Percentiles rank a stretch among this genome's conserved stretches.
Evolutionary conservation across 2,113 vertebrate genomes (phyloP).

Genomic region (Tangachromis dhanisi): DNA sequence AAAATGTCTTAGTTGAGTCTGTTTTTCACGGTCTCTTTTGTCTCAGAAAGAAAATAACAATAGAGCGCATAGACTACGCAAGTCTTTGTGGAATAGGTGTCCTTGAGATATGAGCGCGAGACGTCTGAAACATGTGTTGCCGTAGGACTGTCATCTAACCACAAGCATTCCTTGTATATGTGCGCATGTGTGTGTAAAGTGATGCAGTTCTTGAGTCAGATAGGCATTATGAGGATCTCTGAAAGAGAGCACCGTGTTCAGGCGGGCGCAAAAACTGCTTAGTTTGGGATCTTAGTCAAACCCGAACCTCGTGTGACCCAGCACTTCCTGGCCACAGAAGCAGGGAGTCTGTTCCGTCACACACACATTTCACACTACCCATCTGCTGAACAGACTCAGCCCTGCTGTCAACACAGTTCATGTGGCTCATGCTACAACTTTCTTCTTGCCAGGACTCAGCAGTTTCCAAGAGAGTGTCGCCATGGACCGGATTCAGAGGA

Average conservation of each 20-base stretch:
- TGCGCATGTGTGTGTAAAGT: neutral
- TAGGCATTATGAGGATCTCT: neutral
- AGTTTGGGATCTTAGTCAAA: constrained; percentile 44
- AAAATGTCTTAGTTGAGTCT: neutral
- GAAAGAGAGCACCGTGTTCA: neutral
- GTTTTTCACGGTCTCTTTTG: neutral
- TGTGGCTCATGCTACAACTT: constrained; percentile 29
- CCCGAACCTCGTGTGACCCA: constrained; percentile 42
- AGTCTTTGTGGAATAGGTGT: neutral
- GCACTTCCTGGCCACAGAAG: constrained; percentile 53
- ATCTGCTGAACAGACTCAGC: constrained; percentile 58
- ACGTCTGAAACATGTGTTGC: constrained; percentile 6
- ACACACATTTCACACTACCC: constrained; percentile 49
- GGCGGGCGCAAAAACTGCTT: constrained; percentile 19
- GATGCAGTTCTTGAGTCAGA: constrained; percentile 3
- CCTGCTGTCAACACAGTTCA: constrained; percentile 41
- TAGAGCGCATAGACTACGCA: neutral
- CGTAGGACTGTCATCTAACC: constrained; percentile 14
- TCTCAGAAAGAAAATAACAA: neutral
- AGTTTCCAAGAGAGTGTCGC: constrained; percentile 80
- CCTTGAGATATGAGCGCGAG: constrained; percentile 11
- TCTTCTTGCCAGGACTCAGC: constrained; percentile 70
- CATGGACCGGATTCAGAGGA: constrained; percentile 79
- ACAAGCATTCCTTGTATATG: constrained; percentile 28
- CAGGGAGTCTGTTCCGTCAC: constrained; percentile 45